phyloP scores from a whole-genome alignment of 2,797 vertebrate genomes.

The Acipenser oxyrinchus region DNA sequence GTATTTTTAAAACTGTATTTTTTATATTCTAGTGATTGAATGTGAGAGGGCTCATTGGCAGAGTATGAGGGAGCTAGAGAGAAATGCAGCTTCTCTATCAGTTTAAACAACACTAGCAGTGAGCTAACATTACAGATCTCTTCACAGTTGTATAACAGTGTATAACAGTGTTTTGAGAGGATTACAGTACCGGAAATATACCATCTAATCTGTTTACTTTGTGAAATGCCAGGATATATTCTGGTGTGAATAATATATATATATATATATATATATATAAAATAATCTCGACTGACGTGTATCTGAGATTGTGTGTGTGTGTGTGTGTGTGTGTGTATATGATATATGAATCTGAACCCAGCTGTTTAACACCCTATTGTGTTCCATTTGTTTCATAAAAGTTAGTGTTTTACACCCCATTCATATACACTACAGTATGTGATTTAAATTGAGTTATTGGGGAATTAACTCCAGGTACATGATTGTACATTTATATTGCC shows the following conservation, averaged over 20 bases:
- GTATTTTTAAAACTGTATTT: no score
- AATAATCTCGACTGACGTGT: neutral
- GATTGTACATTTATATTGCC: no score
- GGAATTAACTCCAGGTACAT: no score
- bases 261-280: constrained; percentile 5
- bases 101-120: constrained; percentile 30
- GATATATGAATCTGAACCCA: constrained; percentile 10
- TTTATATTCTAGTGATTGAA: no score
- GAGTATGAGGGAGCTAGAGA: neutral
- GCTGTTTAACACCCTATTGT: constrained; percentile 1
- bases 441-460: no score
- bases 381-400: neutral
- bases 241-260: constrained; percentile 3
- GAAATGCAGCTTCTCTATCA: constrained; percentile 10
- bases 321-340: constrained; percentile 8
- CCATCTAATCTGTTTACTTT: constrained; percentile 37
- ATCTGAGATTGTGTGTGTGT: neutral
- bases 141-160: constrained; percentile 42
- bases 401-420: no score
- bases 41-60: no score
- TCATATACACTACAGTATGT: no score
- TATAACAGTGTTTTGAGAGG: no score
- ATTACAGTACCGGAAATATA: constrained; percentile 46
- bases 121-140: constrained; percentile 37
- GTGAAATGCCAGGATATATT: constrained; percentile 28